phyloP scores from a whole-genome alignment of 2,888 invertebrate genomes.

The Galerucella pusilla region DNA sequence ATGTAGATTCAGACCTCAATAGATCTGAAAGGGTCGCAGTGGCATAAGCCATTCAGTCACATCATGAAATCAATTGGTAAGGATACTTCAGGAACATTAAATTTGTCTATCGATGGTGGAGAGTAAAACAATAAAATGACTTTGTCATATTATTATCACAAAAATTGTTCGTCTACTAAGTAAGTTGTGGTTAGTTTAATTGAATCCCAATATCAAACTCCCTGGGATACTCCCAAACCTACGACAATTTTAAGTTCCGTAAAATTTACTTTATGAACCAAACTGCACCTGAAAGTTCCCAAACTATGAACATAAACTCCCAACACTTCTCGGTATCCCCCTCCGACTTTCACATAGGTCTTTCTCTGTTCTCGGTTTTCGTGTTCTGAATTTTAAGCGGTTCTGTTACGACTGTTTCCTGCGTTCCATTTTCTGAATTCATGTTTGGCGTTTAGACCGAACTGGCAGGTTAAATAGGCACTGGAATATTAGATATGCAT shows the following conservation, averaged over 20 bases:
- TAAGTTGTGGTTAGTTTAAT: neutral
- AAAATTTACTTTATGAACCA: conserved; percentile 4
- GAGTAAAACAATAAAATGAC: neutral
- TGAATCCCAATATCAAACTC: neutral
- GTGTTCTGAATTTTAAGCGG: conserved; percentile 9
- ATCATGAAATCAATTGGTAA: no score
- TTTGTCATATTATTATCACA: no score
- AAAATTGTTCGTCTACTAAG: neutral
- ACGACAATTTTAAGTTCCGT: neutral
- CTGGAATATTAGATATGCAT: conserved; percentile 8
- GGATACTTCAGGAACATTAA: neutral
- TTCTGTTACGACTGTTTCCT: neutral
- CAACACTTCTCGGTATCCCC: neutral
- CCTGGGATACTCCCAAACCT: neutral
- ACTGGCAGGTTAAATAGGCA: neutral
- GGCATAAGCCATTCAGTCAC: no score
- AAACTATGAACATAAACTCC: conserved; percentile 15
- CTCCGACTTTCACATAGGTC: neutral
- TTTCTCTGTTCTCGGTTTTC: conserved; percentile 1
- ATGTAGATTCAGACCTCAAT: no score
- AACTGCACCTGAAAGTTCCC: conserved; percentile 2
- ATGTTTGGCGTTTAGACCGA: conserved; percentile 4
- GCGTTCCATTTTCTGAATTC: conserved; percentile 11
- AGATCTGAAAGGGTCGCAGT: no score
- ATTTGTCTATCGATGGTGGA: neutral